phyloP scores from a whole-genome alignment of 2,888 invertebrate species.

The Agrilus cyanescens region DNA sequence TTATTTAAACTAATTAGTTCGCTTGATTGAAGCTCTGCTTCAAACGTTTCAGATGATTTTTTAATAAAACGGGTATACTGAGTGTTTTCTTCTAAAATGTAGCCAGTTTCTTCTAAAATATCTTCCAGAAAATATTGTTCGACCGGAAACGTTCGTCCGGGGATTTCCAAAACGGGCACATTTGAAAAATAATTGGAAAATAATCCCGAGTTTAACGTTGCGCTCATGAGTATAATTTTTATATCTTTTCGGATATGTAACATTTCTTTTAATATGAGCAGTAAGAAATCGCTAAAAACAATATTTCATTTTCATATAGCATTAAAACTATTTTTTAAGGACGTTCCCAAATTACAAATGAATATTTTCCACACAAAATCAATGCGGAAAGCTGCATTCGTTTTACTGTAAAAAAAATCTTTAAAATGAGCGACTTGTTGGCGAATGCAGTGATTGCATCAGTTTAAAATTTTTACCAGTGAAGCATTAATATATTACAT shows the following conservation, averaged over 20 bases:
- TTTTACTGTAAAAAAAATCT: too few species aligned
- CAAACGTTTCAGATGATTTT: slow-evolving; percentile 44
- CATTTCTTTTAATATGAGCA: slow-evolving; percentile 70
- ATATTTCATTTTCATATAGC: background rate
- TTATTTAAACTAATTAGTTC: slow-evolving; percentile 45
- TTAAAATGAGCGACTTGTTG: too few species aligned
- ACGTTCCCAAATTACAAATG: too few species aligned
- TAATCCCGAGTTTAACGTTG: slow-evolving; percentile 74
- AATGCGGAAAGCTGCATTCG: too few species aligned
- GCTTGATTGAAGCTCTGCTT: slow-evolving; percentile 52
- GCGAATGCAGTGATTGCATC: too few species aligned
- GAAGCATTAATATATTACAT: too few species aligned
- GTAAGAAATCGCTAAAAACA: slow-evolving; percentile 62
- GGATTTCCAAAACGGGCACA: slow-evolving; percentile 69
- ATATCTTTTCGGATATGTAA: slow-evolving; percentile 60
- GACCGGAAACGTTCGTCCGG: slow-evolving; percentile 77
- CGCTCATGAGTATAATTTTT: slow-evolving; percentile 85
- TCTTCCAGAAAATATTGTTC: slow-evolving; percentile 73
- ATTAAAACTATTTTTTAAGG: too few species aligned
- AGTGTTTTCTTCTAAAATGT: slow-evolving; percentile 49
- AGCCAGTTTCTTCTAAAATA: slow-evolving; percentile 53
- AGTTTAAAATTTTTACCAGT: too few species aligned
- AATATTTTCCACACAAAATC: too few species aligned
- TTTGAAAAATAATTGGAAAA: slow-evolving; percentile 76
- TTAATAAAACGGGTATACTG: slow-evolving; percentile 53